Conservation (phyloP, 2,888 invertebrate species). For the Dascillus cervinus region DNA sequence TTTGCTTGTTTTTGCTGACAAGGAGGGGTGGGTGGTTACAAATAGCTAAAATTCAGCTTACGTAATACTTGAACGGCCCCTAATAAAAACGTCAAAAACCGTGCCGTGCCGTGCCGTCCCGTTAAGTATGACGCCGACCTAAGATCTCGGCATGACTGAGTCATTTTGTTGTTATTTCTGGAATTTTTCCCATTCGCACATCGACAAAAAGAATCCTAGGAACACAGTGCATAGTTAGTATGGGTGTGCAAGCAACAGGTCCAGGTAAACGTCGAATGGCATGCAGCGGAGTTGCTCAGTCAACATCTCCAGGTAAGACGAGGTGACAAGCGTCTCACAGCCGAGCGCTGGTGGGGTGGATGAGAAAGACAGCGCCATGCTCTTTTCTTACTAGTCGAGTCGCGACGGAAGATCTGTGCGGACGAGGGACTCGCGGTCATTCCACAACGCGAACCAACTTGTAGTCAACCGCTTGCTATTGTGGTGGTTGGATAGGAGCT, state of each 20-base stretch:
- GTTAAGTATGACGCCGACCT: too few relatives aligned
- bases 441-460: conserved; percentile 12
- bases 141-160: too few relatives aligned
- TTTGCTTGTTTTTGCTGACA: too few relatives aligned
- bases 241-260: conserved; percentile 24
- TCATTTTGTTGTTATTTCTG: too few relatives aligned
- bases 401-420: conserved; percentile 14
- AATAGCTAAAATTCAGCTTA: too few relatives aligned
- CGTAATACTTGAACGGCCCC: too few relatives aligned
- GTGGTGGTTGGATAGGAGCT: conserved; percentile 14
- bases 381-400: conserved; percentile 11
- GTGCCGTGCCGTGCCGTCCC: too few relatives aligned
- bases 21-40: too few relatives aligned
- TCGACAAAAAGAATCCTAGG: conserved; percentile 3
- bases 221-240: conserved; percentile 14
- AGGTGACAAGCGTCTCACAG: conserved; percentile 22
- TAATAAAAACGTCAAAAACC: too few relatives aligned
- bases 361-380: conserved; percentile 8
- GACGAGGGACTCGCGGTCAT: conserved; percentile 14
- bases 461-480: conserved; percentile 15
- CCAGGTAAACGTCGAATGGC: conserved; percentile 26
- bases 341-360: conserved; percentile 12
- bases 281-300: conserved; percentile 22
- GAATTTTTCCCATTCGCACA: neutral
- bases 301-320: conserved; percentile 24